Evolutionary conservation across 2,113 vertebrate genomes (phyloP), one percentile per base, ranked within the genome.

Genomic region (Porphyrio hochstetteri): DNA sequence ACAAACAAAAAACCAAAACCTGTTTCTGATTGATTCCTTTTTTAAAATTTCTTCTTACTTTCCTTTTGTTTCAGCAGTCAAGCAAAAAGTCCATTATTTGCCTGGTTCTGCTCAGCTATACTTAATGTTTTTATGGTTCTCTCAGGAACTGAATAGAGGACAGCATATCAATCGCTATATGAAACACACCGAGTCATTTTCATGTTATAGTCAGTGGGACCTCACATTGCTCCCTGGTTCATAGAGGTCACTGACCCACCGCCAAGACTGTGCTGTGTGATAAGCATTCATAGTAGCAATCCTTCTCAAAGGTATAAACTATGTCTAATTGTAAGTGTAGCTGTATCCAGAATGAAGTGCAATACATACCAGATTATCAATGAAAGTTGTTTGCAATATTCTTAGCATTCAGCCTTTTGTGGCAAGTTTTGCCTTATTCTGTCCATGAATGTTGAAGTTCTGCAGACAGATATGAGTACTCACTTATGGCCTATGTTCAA

Each of bases 51-150:
- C 42, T 93, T 86, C 60, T 90, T 77, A 56, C 35, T 65, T 91
- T 81, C 28, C 42, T 89, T 78, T 92, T 95, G 67, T 96, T 96
- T 93, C 85, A 90, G 44, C 44, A 92, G 40, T 50, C 38, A 94
- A 93, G 71, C 40, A 85, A 90, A 91, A 84, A 59, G 55, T 55
- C 71, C 25, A 61, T 95, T 78, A 84, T 87, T 96, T 89, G 28
- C n/a, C 70, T 59, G 35, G 70, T 85, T 95, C 81, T 85, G 44
- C 50, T 84, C 61, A 65, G 82, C 28, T 67, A 27, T 86, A 33
- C 46, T 69, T 78, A 63, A 83, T 59, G 19, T 67, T 86, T 85
- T 79, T 36, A 40, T 6, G 38, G 65, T 29, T 31, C 33, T 85
- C 40, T 82, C 46, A 57, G 69, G 46, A 89, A 61, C 7, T 14